These are phyloP conservation scores for Pituophis catenifer DNA, from an alignment of 2,113 vertebrate genomes.

Conservation along the genomic window DNA sequence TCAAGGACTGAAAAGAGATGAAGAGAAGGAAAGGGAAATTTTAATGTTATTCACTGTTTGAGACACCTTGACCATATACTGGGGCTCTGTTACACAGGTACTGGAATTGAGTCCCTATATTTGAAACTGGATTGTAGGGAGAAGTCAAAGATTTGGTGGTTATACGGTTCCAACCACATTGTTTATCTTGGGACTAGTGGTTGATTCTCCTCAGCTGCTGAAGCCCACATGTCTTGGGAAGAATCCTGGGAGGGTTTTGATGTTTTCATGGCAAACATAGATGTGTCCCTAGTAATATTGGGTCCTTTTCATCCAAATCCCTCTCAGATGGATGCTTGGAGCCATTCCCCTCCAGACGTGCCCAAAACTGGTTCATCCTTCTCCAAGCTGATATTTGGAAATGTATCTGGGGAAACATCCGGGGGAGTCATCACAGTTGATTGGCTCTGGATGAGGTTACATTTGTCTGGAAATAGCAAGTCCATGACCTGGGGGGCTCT, in stretches of 20 bases:
- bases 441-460: not conserved
- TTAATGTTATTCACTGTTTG: not conserved
- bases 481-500: not conserved
- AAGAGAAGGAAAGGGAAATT: not conserved
- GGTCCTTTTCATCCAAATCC: not conserved
- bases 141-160: not conserved
- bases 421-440: not conserved
- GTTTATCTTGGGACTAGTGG: not conserved
- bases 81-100: not conserved
- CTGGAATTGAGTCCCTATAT: not conserved
- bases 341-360: not conserved
- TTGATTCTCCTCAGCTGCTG: not conserved
- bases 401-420: not conserved
- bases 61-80: not conserved
- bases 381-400: not conserved
- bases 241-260: not conserved
- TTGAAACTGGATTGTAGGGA: not conserved
- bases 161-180: not conserved
- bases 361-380: not conserved
- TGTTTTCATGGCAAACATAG: not conserved
- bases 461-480: not conserved
- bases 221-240: not conserved
- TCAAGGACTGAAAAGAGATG: not conserved
- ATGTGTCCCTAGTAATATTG: not conserved
- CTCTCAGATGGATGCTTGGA: not conserved